A percentile compares a stretch with the other conserved stretches of the same genome.
These are phyloP conservation scores for Andrena chrysosceles DNA, from an alignment of 2,888 invertebrate genomes.

Conservation along the genomic window DNA sequence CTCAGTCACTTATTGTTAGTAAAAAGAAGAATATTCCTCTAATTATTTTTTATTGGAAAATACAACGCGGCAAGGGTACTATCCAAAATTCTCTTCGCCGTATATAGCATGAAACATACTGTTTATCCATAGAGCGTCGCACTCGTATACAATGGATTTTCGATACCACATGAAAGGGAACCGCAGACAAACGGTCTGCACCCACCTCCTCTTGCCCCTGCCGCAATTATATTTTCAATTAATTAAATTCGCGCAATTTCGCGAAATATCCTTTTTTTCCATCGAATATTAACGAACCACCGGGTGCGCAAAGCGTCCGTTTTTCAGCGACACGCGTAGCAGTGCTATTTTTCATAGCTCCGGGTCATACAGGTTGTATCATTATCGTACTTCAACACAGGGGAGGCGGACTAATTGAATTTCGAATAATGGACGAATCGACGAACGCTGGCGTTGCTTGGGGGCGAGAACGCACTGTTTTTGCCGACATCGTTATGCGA, in stretches of 20 bases:
- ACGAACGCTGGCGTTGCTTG: conserved; percentile 55
- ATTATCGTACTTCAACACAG: conserved; percentile 53
- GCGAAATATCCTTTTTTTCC: conserved; percentile 13
- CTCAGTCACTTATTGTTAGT: no score
- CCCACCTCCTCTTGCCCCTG: neutral
- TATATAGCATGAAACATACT: conserved; percentile 5
- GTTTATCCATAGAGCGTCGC: neutral
- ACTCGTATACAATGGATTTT: conserved; percentile 24
- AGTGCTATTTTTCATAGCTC: conserved; percentile 47
- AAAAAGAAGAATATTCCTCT: neutral
- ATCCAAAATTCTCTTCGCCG: neutral
- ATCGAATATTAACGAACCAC: conserved; percentile 38
- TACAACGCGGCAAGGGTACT: neutral
- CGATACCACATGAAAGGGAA: conserved; percentile 17
- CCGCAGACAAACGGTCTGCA: neutral
- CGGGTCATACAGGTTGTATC: conserved; percentile 46
- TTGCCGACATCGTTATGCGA: conserved; percentile 53
- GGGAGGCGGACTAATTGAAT: conserved; percentile 67
- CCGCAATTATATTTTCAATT: conserved; percentile 45
- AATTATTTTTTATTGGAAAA: neutral
- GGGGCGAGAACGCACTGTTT: conserved; percentile 48
- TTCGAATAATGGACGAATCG: conserved; percentile 71
- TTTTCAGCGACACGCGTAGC: conserved; percentile 42
- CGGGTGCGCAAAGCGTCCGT: conserved; percentile 24
- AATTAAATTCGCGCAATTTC: conserved; percentile 42